A percentile compares a stretch with the other conserved stretches of the same genome.
phyloP scores from a whole-genome alignment of 2,113 vertebrate species.

The Neogobius melanostomus region DNA sequence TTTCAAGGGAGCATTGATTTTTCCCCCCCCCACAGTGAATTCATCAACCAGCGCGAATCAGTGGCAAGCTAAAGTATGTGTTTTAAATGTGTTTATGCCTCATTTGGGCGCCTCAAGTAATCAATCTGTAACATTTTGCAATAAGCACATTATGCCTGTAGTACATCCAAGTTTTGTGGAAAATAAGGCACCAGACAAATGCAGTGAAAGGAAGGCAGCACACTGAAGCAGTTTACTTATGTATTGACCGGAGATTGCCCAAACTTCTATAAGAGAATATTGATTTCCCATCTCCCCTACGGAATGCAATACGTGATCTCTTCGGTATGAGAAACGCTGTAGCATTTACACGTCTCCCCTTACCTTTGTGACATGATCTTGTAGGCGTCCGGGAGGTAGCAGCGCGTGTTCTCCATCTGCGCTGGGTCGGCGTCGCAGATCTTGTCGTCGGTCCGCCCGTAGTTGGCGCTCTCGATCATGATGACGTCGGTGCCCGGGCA shows the following conservation, averaged over 20 bases:
- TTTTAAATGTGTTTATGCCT: conserved; percentile 9
- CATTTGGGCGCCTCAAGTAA: conserved; percentile 18
- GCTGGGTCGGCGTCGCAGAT: conserved; percentile 98
- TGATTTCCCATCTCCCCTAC: too few relatives aligned
- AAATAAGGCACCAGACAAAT: neutral
- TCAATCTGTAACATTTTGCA: conserved; percentile 7
- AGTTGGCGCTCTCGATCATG: conserved; percentile 99
- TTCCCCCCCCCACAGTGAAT: conserved; percentile 15
- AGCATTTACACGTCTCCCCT: neutral
- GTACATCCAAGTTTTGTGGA: conserved; percentile 4
- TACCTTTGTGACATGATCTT: conserved; percentile 99
- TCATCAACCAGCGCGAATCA: conserved; percentile 22
- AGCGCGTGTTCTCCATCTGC: conserved; percentile 98
- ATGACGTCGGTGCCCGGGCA: conserved; percentile 98
- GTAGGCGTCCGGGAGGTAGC: conserved; percentile 98
- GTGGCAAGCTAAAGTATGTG: conserved; percentile 8
- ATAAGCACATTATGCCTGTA: neutral
- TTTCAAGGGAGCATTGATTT: conserved; percentile 43
- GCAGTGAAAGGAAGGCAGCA: neutral
- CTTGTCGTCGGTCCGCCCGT: conserved; percentile 96
- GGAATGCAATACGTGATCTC: too few relatives aligned
- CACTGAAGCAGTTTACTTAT: neutral
- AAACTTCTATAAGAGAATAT: neutral
- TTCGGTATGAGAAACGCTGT: neutral
- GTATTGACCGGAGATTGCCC: neutral